A percentile compares a stretch with the other conserved stretches of the same genome.
phyloP scores from a whole-genome alignment of 2,113 vertebrate genomes.

The Lutjanus erythropterus region DNA sequence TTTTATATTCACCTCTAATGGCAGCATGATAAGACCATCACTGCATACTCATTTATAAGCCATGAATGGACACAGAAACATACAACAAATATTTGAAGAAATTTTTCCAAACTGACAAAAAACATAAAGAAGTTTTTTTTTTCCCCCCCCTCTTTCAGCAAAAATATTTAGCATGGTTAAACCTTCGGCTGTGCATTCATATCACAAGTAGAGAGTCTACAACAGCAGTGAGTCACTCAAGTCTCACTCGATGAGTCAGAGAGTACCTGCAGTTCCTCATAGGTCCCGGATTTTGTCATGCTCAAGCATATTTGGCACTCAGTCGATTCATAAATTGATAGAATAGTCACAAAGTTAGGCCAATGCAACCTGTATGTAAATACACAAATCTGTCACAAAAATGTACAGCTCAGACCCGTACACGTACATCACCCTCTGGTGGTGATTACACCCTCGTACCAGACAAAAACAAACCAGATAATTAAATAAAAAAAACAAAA shows the following conservation, averaged over 20 bases:
- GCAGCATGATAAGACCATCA: slow-evolving; percentile 77
- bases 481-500: neutral
- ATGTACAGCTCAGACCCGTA: slow-evolving; percentile 65
- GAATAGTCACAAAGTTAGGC: slow-evolving; percentile 77
- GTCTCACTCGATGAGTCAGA: slow-evolving; percentile 60
- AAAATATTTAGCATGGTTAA: slow-evolving; percentile 76
- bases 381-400: slow-evolving; percentile 67
- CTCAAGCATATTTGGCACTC: slow-evolving; percentile 83
- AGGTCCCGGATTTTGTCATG: slow-evolving; percentile 55
- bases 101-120: slow-evolving; percentile 77
- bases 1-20: slow-evolving; percentile 73
- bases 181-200: slow-evolving; percentile 73
- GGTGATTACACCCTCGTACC: slow-evolving; percentile 50
- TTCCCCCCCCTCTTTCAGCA: slow-evolving; percentile 39
- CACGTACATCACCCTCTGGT: slow-evolving; percentile 59
- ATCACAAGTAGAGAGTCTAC: slow-evolving; percentile 63
- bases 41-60: slow-evolving; percentile 78
- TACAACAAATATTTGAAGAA: slow-evolving; percentile 83
- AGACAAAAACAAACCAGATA: slow-evolving; percentile 52
- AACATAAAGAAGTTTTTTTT: slow-evolving; percentile 55
- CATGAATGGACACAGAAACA: slow-evolving; percentile 79
- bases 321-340: slow-evolving; percentile 71
- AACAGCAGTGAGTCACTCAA: slow-evolving; percentile 57
- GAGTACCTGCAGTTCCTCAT: slow-evolving; percentile 52
- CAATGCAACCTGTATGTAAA: slow-evolving; percentile 60